These are phyloP conservation scores for Glaucidium brasilianum DNA, from an alignment of 2,113 vertebrate genomes.

Conservation along the genomic window DNA sequence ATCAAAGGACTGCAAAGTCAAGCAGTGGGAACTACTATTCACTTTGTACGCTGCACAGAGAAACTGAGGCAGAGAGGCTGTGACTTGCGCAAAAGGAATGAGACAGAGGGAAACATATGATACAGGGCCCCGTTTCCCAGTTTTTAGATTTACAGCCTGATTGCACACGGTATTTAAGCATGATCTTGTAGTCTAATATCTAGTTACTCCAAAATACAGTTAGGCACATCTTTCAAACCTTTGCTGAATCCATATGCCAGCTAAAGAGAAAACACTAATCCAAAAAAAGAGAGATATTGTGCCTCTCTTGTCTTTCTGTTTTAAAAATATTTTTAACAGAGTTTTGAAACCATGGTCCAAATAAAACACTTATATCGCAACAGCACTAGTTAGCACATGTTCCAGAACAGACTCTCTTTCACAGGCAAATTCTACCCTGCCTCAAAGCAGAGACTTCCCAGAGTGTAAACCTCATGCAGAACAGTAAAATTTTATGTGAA, in stretches of 20 bases:
- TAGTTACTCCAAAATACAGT: background rate
- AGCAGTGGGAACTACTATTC: background rate
- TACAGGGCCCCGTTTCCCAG: background rate
- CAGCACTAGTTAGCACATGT: background rate
- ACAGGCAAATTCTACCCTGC: background rate
- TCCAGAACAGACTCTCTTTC: background rate
- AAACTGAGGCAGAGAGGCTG: background rate
- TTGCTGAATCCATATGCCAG: background rate
- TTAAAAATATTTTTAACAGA: background rate
- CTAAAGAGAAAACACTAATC: background rate
- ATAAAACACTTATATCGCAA: background rate
- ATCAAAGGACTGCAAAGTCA: background rate
- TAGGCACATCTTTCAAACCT: background rate
- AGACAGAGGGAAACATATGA: background rate
- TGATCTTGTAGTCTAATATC: background rate
- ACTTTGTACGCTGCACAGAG: background rate
- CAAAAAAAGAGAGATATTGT: accelerated
- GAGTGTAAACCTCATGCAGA: background rate
- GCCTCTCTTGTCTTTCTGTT: background rate
- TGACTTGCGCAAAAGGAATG: background rate
- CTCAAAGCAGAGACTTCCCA: background rate
- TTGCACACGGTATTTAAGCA: background rate
- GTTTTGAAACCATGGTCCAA: background rate
- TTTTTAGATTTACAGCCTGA: background rate
- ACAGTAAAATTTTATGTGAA: background rate